phyloP scores from a whole-genome alignment of 2,113 vertebrate species.

The Etheostoma cragini region DNA sequence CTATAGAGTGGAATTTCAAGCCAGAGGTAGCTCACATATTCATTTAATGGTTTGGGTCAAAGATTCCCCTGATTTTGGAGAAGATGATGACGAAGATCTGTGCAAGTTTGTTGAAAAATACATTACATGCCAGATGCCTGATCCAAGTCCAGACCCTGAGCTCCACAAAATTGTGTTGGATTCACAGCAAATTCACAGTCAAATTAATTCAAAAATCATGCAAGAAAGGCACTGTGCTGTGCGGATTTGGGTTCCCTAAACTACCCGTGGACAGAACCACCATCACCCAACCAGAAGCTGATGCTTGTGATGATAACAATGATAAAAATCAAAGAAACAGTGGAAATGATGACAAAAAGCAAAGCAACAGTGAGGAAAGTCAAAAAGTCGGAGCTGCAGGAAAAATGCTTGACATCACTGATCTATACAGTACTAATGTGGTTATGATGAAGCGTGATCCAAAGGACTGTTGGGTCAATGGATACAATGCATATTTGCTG shows the following conservation, averaged over 20 bases:
- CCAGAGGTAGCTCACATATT: neutral
- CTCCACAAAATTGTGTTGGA: neutral
- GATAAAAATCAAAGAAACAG: no score
- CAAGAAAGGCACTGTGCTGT: neutral
- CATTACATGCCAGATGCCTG: neutral
- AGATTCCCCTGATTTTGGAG: neutral
- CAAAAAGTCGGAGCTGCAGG: no score
- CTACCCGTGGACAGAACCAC: no score
- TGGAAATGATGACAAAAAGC: no score
- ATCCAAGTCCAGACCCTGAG: neutral
- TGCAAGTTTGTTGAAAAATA: neutral
- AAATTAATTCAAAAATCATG: neutral
- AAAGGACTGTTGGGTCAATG: neutral
- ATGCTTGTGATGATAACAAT: no score
- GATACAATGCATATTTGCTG: neutral
- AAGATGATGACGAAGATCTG: neutral
- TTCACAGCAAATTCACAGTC: neutral
- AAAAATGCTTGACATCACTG: no score
- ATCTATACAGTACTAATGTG: no score
- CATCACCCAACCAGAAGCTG: no score
- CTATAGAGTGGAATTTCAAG: neutral
- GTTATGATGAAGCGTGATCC: neutral
- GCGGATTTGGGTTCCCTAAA: neutral
- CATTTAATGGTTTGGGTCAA: neutral
- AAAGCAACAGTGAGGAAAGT: no score